These are phyloP conservation scores for Mechanitis messenoides DNA, from an alignment of 2,888 invertebrate species.

Conservation along the genomic window DNA sequence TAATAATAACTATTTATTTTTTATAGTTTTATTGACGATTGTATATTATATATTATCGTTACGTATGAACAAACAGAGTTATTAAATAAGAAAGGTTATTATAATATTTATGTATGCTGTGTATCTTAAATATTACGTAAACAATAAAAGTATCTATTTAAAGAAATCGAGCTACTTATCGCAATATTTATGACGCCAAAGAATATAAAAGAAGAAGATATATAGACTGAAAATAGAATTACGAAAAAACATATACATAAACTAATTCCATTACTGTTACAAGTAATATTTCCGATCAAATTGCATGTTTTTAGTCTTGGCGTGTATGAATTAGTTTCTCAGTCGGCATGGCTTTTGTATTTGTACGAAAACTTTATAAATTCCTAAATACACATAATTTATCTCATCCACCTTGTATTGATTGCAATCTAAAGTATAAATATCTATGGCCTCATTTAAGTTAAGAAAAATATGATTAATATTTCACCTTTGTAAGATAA, in stretches of 20 bases:
- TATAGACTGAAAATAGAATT: too few species aligned
- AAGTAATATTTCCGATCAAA: too few species aligned
- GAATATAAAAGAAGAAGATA: too few species aligned
- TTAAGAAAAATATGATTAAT: slow-evolving; percentile 13
- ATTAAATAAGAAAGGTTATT: slow-evolving; percentile 3
- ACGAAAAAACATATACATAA: too few species aligned
- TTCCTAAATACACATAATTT: background rate
- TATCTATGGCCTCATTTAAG: slow-evolving; percentile 10
- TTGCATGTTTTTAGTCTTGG: too few species aligned
- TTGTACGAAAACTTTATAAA: too few species aligned
- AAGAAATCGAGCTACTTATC: background rate
- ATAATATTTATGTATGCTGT: background rate
- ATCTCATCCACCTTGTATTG: background rate
- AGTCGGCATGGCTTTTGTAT: too few species aligned
- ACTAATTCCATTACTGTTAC: too few species aligned
- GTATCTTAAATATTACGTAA: slow-evolving; percentile 1
- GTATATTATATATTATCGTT: slow-evolving; percentile 1
- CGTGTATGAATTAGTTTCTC: too few species aligned
- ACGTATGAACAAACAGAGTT: background rate
- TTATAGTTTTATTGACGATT: background rate
- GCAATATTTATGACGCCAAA: too few species aligned
- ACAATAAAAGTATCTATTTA: background rate
- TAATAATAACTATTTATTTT: too few species aligned
- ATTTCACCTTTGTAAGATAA: slow-evolving; percentile 12
- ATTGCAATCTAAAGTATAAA: slow-evolving; percentile 9